Conservation (phyloP, 2,113 vertebrate species). For the Sprattus sprattus region DNA sequence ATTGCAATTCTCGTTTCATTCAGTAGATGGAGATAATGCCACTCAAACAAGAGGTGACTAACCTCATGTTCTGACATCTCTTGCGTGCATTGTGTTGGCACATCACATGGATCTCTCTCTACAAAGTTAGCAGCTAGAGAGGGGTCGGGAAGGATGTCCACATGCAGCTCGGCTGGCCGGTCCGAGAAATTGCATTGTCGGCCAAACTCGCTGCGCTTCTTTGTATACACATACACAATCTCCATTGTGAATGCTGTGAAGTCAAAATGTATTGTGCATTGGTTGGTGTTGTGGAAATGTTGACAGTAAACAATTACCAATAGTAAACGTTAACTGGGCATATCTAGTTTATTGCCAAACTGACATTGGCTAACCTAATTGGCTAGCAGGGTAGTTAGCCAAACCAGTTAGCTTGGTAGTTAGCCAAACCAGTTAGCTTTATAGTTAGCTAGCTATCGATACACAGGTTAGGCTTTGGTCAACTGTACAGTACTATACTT, state of each 20-base stretch:
- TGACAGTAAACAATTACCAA: neutral
- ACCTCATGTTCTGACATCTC: conserved; percentile 89
- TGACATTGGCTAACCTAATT: neutral
- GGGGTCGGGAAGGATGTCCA: conserved; percentile 80
- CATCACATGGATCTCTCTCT: conserved; percentile 72
- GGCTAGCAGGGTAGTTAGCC: neutral
- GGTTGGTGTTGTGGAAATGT: neutral
- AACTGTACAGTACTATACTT: neutral
- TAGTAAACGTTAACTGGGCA: neutral
- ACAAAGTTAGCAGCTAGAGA: conserved; percentile 68
- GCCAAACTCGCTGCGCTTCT: conserved; percentile 84
- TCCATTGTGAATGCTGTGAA: conserved; percentile 74
- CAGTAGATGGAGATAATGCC: neutral
- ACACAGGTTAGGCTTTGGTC: neutral
- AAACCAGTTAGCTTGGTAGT: neutral
- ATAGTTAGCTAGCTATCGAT: neutral
- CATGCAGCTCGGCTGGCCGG: conserved; percentile 68
- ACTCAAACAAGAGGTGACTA: neutral
- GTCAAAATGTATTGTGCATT: neutral
- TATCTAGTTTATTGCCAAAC: neutral
- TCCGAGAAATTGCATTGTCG: conserved; percentile 84
- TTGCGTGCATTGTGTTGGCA: conserved; percentile 66
- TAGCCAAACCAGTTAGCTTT: neutral
- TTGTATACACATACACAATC: conserved; percentile 78
- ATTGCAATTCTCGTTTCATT: neutral